phyloP scores from a whole-genome alignment of 92 coral and sea anemone species.

The Paragorgia papillata region DNA sequence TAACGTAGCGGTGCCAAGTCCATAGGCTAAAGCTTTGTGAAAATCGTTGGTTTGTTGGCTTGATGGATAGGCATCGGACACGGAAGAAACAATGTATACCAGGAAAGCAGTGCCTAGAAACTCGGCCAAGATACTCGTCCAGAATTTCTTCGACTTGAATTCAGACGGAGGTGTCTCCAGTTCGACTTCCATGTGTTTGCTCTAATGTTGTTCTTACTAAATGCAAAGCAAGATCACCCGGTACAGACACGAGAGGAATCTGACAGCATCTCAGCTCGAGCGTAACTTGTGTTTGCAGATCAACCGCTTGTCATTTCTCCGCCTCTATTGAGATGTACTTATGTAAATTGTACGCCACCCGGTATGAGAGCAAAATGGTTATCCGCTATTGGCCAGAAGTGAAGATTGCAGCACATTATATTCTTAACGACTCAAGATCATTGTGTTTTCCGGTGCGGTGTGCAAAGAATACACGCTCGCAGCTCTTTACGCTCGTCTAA shows the following conservation, averaged over 20 bases:
- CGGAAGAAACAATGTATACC: conserved; percentile 56
- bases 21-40: conserved; percentile 75
- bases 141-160: conserved; percentile 44
- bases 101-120: conserved; percentile 70
- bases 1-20: conserved; percentile 65
- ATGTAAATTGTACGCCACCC: conserved; percentile 21
- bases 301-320: conserved; percentile 14
- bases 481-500: no score
- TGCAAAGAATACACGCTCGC: no score
- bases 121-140: conserved; percentile 71
- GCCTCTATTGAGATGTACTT: conserved; percentile 3
- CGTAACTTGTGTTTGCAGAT: conserved; percentile 5
- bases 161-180: conserved; percentile 3
- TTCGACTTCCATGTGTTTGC: neutral
- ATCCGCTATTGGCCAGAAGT: neutral
- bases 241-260: neutral
- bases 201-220: no score
- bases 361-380: neutral
- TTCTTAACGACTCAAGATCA: no score
- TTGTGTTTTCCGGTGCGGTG: no score
- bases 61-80: neutral
- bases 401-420: neutral
- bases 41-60: conserved; percentile 31
- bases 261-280: neutral
- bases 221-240: no score